A percentile compares a stretch with the other conserved stretches of the same genome.
These are phyloP conservation scores for Malaclemys terrapin DNA, from an alignment of 2,113 vertebrate species.

Conservation along the genomic window DNA sequence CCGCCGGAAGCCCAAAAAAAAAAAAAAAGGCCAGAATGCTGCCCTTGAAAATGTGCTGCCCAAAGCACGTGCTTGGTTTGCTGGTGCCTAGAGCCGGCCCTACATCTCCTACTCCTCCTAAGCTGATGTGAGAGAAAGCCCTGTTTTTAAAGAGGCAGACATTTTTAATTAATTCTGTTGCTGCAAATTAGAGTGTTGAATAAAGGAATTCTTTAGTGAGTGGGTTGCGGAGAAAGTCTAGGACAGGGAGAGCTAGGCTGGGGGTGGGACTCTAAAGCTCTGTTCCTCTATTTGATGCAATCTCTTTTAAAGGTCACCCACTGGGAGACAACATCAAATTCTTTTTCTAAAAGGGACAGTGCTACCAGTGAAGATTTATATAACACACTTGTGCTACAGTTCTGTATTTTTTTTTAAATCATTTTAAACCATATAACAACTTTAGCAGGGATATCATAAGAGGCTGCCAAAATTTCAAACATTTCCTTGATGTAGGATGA, in stretches of 20 bases:
- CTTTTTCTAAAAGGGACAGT: slow-evolving; percentile 48
- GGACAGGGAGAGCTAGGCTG: neutral
- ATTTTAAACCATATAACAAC: slow-evolving; percentile 74
- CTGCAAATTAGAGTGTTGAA: slow-evolving; percentile 56
- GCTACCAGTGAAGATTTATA: slow-evolving; percentile 60
- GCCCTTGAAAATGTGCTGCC: too few relatives aligned
- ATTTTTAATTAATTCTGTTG: slow-evolving; percentile 37
- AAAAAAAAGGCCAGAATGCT: too few relatives aligned
- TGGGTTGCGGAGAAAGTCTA: neutral
- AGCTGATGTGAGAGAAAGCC: accelerated
- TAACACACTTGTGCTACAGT: slow-evolving; percentile 60
- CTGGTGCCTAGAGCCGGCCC: too few relatives aligned
- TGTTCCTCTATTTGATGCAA: slow-evolving; percentile 41
- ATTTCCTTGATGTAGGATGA: slow-evolving; percentile 79
- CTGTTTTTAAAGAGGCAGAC: neutral
- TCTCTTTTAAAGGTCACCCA: slow-evolving; percentile 42
- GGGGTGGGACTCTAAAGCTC: slow-evolving; percentile 23
- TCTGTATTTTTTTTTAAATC: slow-evolving; percentile 42
- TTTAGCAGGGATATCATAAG: slow-evolving; percentile 65
- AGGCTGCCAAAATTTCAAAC: slow-evolving; percentile 73
- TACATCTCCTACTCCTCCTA: accelerated
- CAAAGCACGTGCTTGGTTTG: too few relatives aligned
- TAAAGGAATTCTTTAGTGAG: neutral
- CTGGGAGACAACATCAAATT: slow-evolving; percentile 15
- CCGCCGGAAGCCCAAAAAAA: too few relatives aligned